Evolutionary conservation across 37 sponge, comb jelly and placozoan genomes (phyloP), one percentile per base, ranked within the genome.

Genomic region (Cliona cf. orientalis): DNA sequence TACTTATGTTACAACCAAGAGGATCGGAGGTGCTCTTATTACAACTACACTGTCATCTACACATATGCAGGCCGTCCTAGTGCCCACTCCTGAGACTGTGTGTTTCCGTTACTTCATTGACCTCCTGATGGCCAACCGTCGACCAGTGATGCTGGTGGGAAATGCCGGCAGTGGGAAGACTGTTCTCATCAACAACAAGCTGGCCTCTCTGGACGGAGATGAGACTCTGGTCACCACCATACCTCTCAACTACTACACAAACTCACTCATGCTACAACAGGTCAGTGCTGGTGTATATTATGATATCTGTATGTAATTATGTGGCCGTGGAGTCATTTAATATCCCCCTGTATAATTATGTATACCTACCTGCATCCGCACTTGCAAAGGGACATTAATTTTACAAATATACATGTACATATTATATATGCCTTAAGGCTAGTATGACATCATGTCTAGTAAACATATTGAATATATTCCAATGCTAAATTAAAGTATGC

Each of bases 181-280:
- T 70, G 92, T 98, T 31, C 88, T 98, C 42, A 87, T 98, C 78
- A 84, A 89, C 38, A 93, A 96, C 78, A 95, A 93, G 72, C 84
- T 98, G 31, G 59, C 76, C 17, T 3, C 22, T 19, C 33, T 56
- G 17, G 39, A 87, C 39, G 81, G 60, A 9, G 96, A 92, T 23
- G 94, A 98, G 76, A 91, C 65, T 35, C 78, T 94, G 66, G 92
- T 96, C 46, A 90, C 96, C 5, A 91, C 84, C 56, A 89, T 98
- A 34, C 90, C 99, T 37, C 93, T 98, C 72, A 98, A 98, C 89
- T 87, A 98, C 94, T 98, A 98, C 87, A 98, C 99, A 32, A 94
- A 96, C 55, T 95, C 99, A 9, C 69, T 89, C 55, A 96, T 98
- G 96, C 75, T 98, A 74, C 99, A 98, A 68, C 88, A 92, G 37